A percentile compares a stretch with the other conserved stretches of the same genome.
phyloP scores from a whole-genome alignment of 2,113 vertebrate species.

The Pomatorhinus ruficollis region DNA sequence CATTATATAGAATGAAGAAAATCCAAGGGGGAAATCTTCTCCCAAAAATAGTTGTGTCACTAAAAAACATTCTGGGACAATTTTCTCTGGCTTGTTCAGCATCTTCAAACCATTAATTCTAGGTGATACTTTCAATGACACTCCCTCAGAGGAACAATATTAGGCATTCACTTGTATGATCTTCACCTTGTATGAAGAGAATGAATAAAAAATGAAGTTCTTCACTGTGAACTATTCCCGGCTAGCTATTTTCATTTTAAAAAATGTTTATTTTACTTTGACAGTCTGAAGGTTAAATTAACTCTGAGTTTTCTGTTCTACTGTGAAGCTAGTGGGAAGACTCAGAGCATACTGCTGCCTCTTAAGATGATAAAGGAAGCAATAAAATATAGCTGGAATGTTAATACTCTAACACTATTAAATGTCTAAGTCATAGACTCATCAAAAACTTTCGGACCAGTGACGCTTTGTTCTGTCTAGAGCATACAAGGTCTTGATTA shows the following conservation, averaged over 20 bases:
- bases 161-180: constrained; percentile 73
- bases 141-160: constrained; percentile 66
- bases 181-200: constrained; percentile 76
- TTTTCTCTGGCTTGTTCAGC: constrained; percentile 39
- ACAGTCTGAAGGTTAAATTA: constrained; percentile 77
- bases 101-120: constrained; percentile 65
- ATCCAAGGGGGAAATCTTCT: background rate
- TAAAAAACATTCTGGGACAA: constrained; percentile 7
- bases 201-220: constrained; percentile 82
- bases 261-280: constrained; percentile 79
- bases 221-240: constrained; percentile 70
- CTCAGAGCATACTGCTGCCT: background rate
- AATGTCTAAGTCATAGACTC: background rate
- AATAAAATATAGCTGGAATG: background rate
- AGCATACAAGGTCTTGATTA: background rate
- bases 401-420: background rate
- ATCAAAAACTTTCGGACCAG: background rate
- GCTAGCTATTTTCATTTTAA: constrained; percentile 77
- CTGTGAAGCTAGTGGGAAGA: background rate
- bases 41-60: background rate
- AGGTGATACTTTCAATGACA: constrained; percentile 36
- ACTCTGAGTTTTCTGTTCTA: constrained; percentile 62
- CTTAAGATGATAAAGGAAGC: background rate
- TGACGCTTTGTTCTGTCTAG: background rate
- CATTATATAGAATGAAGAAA: background rate